phyloP scores from a whole-genome alignment of 1,140 invertebrate species.

The Dolichoris vasculosae region DNA sequence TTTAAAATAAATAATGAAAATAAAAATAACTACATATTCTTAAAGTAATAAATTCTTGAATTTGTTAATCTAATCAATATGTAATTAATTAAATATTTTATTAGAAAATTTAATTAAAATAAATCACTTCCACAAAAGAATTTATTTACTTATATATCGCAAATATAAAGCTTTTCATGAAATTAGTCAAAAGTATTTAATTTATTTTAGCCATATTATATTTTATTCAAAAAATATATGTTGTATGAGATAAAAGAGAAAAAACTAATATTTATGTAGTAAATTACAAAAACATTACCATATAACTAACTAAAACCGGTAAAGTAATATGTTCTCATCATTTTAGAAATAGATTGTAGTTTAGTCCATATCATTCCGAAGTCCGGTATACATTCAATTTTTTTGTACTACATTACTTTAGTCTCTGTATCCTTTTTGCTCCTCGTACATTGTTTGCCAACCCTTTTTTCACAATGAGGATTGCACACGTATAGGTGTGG shows the following conservation, averaged over 20 bases:
- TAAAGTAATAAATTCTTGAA: too few species aligned
- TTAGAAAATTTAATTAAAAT: too few species aligned
- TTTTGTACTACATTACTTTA: constrained; percentile 29
- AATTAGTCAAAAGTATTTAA: too few species aligned
- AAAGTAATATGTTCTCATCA: not conserved
- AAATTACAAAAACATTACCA: not conserved
- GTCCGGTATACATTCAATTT: constrained; percentile 23
- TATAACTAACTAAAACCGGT: not conserved
- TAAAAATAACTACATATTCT: too few species aligned
- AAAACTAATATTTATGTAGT: not conserved
- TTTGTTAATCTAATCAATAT: too few species aligned
- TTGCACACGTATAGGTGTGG: not conserved
- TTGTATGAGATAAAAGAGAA: not conserved
- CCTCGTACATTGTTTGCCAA: not conserved
- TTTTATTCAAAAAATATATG: too few species aligned
- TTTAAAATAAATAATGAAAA: not conserved
- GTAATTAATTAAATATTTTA: too few species aligned
- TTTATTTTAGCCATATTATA: too few species aligned
- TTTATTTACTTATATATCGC: too few species aligned
- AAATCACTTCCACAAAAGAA: too few species aligned
- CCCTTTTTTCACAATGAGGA: not conserved
- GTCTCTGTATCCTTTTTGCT: not conserved
- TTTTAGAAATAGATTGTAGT: constrained; percentile 3
- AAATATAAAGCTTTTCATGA: too few species aligned
- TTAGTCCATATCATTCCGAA: not conserved